Evolutionary conservation across 2,888 invertebrate species (phyloP), one percentile per base, ranked within the genome.

Genomic region (Hydrotaea diabolus): DNA sequence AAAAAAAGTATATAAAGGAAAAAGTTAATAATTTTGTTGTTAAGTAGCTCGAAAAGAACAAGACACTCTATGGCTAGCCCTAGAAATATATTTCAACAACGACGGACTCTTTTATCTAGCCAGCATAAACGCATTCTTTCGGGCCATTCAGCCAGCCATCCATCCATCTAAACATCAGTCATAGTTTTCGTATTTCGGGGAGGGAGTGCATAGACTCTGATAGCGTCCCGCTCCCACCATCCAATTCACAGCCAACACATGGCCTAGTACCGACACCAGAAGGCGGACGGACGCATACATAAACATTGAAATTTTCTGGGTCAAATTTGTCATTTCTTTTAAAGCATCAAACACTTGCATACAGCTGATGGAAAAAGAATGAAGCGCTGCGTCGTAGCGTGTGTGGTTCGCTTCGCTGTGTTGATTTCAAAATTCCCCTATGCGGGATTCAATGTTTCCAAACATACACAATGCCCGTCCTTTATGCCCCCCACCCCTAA

Each of bases 241-340:
- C n/a, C n/a, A n/a, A n/a, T n/a, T n/a, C 9, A 39, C 19, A 26
- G 36, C 13, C 39, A 74, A 74, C 62, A 62, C 17, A 31, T 31
- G 49, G 49, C 49, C 39, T n/a, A n/a, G n/a, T n/a, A n/a, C 49
- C 49, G n/a, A 2, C 49, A 49, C 2, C 19, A 64, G 31, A 62
- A 39, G 39, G 49, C 39, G 26, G 13, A 66, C 76, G 13, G 31
- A 55, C 17, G 15, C 2, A 62, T 31, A 31, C 31, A 62, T 62
- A 62, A 66, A 66, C 36, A 66, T 66, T 66, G 66, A 66, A 39
- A 19, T 66, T 62, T 86, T 86, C 82, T 85, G 84, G 86, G 86
- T 85, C 86, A 85, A 80, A 85, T 82, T 85, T 86, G 82, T 78
- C 86, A 86, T 75, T 82, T 82, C 73, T 78, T 79, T 53, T 31